Evolutionary conservation across 2,113 vertebrate species (phyloP).

Genomic region (Corynorhinus townsendii): DNA sequence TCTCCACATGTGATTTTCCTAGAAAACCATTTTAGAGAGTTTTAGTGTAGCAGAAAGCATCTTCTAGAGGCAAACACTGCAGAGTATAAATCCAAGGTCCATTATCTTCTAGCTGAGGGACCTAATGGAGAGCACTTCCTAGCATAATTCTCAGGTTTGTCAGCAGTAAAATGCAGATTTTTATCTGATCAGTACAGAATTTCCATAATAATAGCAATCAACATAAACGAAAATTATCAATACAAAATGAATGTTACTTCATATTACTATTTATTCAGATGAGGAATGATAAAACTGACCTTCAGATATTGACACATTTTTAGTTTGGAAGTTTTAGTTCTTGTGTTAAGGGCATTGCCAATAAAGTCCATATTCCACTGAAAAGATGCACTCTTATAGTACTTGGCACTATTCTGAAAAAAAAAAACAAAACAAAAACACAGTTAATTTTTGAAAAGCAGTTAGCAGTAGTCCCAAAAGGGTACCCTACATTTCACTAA

Average conservation of each 20-base stretch:
- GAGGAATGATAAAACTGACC: neutral
- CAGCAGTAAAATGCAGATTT: neutral
- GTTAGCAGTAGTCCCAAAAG: constrained; percentile 9
- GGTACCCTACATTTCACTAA: constrained; percentile 45
- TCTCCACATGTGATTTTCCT: neutral
- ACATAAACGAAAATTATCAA: neutral
- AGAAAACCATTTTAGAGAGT: constrained; percentile 2
- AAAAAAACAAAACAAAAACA: neutral
- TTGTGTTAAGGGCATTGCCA: neutral
- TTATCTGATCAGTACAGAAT: neutral
- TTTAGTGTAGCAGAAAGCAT: neutral
- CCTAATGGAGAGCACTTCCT: neutral
- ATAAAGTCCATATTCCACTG: neutral
- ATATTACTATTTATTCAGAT: neutral
- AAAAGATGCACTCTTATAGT: neutral
- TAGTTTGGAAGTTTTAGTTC: neutral
- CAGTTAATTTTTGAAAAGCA: constrained; percentile 14
- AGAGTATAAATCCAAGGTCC: neutral
- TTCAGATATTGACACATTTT: neutral
- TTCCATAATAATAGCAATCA: neutral
- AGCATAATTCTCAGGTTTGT: neutral
- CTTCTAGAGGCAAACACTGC: neutral
- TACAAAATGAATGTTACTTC: neutral
- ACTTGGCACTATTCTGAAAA: neutral
- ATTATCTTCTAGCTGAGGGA: neutral